Conservation (phyloP, 2,113 vertebrate species). For the Pao palembangensis region DNA sequence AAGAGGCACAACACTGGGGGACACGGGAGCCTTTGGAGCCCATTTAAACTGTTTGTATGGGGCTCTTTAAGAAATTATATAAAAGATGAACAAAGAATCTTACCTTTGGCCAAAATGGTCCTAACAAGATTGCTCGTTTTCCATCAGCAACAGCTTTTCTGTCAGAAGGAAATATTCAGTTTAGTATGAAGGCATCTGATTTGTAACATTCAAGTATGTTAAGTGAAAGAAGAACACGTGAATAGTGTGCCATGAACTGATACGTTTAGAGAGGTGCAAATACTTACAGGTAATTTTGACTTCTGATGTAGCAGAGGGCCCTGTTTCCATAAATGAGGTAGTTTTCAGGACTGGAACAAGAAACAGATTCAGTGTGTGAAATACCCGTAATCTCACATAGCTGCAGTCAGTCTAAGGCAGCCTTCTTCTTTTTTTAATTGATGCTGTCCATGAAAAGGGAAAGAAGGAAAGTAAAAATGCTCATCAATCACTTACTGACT, state of each 20-base stretch:
- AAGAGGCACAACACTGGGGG: background rate
- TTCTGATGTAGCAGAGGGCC: constrained; percentile 85
- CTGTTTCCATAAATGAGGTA: constrained; percentile 89
- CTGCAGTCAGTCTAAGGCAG: background rate
- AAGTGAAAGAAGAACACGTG: no score
- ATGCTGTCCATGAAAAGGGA: background rate
- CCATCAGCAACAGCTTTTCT: constrained; percentile 88
- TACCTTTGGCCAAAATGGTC: constrained; percentile 92
- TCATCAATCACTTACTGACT: constrained; percentile 77
- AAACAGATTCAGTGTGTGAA: constrained; percentile 6
- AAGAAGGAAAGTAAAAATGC: background rate
- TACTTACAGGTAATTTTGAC: constrained; percentile 72
- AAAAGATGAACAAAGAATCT: background rate
- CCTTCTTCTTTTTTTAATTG: background rate
- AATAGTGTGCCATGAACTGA: no score
- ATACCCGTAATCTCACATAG: no score
- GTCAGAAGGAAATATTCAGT: background rate
- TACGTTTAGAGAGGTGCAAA: no score
- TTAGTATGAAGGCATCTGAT: background rate
- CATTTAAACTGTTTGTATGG: background rate
- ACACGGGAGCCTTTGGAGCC: background rate
- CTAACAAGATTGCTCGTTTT: constrained; percentile 83
- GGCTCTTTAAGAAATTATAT: no score
- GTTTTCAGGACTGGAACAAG: constrained; percentile 78
- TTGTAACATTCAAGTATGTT: background rate